These are phyloP conservation scores for Patagioenas fasciata DNA, from an alignment of 2,113 vertebrate species.

Conservation along the genomic window DNA sequence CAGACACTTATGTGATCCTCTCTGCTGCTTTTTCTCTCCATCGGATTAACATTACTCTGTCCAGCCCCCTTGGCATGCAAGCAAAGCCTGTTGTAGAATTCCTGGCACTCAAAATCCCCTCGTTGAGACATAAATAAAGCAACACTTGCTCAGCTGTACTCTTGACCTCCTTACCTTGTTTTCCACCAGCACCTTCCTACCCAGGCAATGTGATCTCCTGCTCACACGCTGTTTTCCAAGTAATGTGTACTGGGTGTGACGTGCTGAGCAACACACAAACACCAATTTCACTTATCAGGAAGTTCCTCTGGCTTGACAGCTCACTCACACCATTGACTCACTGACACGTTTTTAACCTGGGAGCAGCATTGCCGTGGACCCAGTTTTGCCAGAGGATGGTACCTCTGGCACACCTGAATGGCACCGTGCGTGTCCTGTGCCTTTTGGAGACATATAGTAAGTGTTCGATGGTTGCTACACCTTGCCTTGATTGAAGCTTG, in stretches of 20 bases:
- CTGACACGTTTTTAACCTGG: neutral
- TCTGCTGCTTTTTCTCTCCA: neutral
- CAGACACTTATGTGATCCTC: neutral
- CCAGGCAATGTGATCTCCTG: constrained; percentile 53
- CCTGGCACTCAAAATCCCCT: neutral
- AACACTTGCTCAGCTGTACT: neutral
- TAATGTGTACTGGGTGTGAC: neutral
- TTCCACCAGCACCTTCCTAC: neutral
- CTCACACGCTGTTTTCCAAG: constrained; percentile 52
- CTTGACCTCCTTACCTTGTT: constrained; percentile 60
- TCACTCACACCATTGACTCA: constrained; percentile 15
- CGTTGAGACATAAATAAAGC: neutral
- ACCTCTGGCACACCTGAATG: neutral
- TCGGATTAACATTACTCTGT: neutral
- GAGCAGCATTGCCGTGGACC: neutral
- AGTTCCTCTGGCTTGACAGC: constrained; percentile 21
- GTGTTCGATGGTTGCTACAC: rapidly evolving
- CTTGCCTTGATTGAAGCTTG: neutral
- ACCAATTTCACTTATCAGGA: constrained; percentile 54
- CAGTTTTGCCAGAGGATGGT: neutral
- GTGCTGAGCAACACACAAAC: neutral
- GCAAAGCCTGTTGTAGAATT: neutral
- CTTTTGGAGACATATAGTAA: neutral
- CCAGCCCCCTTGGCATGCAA: neutral
- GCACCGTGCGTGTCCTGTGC: neutral